A percentile compares a stretch with the other conserved stretches of the same genome.
Evolutionary conservation across 2,888 invertebrate species (phyloP).

Genomic region (Hydraecia micacea): DNA sequence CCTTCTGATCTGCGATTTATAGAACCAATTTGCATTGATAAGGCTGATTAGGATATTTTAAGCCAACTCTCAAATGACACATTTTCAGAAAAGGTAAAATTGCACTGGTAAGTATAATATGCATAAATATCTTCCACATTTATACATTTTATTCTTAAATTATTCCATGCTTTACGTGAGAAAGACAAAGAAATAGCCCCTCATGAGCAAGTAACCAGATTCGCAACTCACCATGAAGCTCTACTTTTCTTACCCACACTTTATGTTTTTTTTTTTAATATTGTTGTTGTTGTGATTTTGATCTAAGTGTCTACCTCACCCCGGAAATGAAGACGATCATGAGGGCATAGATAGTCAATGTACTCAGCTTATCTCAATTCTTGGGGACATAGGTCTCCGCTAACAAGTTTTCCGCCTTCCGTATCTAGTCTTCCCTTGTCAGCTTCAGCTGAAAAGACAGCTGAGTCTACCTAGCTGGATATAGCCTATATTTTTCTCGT

Average conservation of each 20-base stretch:
- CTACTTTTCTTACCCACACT: not conserved
- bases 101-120: not conserved
- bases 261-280: not conserved
- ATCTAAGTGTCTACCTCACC: not conserved
- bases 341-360: conserved; percentile 7
- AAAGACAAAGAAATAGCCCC: not conserved
- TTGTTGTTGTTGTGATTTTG: conserved; percentile 4
- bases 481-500: not conserved
- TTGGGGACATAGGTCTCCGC: not conserved
- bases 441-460: no score
- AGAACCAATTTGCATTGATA: conserved; percentile 39
- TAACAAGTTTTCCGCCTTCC: conserved; percentile 8
- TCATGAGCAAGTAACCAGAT: no score
- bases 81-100: conserved; percentile 44
- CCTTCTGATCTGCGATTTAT: no score
- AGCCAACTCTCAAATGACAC: conserved; percentile 12
- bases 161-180: not conserved
- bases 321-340: conserved; percentile 28
- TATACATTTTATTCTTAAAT: conserved; percentile 4
- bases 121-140: not conserved
- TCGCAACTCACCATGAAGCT: no score
- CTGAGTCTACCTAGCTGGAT: not conserved
- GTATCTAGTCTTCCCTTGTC: not conserved
- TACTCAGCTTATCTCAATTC: conserved; percentile 9
- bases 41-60: conserved; percentile 21